A percentile compares a stretch with the other conserved stretches of the same genome.
Evolutionary conservation across 2,113 vertebrate genomes (phyloP).

Genomic region (Centropus bengalensis): DNA sequence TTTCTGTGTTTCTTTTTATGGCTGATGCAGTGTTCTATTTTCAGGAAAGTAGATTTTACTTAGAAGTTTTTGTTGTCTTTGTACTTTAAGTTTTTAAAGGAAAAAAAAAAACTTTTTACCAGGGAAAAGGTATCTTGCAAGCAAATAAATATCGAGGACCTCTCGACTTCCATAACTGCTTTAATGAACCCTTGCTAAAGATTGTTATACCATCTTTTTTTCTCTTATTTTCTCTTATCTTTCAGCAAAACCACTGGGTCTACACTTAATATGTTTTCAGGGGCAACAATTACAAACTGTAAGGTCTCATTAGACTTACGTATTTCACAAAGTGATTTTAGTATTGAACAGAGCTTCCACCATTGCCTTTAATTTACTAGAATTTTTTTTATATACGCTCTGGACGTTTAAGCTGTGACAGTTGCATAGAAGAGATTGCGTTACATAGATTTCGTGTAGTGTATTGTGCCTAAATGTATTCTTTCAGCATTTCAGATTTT

Average conservation of each 20-base stretch:
- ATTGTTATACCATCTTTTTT: neutral
- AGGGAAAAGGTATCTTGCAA: neutral
- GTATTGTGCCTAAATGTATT: neutral
- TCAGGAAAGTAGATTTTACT: neutral
- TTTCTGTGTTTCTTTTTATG: neutral
- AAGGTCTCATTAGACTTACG: neutral
- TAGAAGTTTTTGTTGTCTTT: neutral
- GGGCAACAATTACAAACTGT: neutral
- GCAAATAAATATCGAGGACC: neutral
- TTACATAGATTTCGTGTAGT: neutral
- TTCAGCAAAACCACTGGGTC: neutral
- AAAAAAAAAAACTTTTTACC: too few relatives aligned
- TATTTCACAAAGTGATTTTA: neutral
- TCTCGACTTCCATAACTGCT: neutral
- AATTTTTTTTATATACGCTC: neutral
- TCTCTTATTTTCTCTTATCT: neutral
- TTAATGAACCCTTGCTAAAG: neutral
- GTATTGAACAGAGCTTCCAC: neutral
- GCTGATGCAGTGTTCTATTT: neutral
- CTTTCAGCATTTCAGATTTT: neutral
- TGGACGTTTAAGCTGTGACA: neutral
- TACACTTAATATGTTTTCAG: neutral
- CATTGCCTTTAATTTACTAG: neutral
- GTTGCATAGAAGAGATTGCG: neutral
- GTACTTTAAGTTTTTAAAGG: neutral